phyloP scores from a whole-genome alignment of 2,888 invertebrate species.

The Coremacera marginata region DNA sequence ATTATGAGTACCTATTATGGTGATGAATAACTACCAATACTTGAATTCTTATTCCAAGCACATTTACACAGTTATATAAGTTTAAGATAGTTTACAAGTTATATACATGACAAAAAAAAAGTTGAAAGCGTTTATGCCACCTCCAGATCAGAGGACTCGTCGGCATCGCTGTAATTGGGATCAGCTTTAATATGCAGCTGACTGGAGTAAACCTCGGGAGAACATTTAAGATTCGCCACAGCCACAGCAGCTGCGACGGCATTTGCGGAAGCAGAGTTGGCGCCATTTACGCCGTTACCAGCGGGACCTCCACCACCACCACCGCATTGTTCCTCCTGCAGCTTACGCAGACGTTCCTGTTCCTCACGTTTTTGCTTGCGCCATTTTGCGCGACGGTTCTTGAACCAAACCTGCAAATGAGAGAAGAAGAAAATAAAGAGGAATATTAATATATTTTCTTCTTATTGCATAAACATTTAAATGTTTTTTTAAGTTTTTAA shows the following conservation, averaged over 20 bases:
- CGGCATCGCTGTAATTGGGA: slow-evolving; percentile 73
- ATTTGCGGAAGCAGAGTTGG: slow-evolving; percentile 30
- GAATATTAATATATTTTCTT: slow-evolving; percentile 16
- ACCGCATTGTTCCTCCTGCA: slow-evolving; percentile 80
- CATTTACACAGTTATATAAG: slow-evolving; percentile 44
- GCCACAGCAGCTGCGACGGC: slow-evolving; percentile 42
- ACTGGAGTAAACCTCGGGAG: slow-evolving; percentile 61
- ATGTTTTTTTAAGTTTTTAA: slow-evolving; percentile 40
- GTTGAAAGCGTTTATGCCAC: slow-evolving; percentile 74
- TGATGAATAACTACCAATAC: slow-evolving; percentile 23
- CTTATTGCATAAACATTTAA: background rate
- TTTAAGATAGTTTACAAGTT: slow-evolving; percentile 15
- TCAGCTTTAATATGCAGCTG: slow-evolving; percentile 66
- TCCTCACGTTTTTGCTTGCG: slow-evolving; percentile 93
- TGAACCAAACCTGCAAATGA: slow-evolving; percentile 91
- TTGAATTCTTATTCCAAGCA: background rate
- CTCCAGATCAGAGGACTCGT: slow-evolving; percentile 85
- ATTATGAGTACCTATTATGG: background rate
- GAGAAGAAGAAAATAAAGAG: slow-evolving; percentile 29
- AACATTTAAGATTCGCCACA: slow-evolving; percentile 61
- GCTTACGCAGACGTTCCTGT: slow-evolving; percentile 83
- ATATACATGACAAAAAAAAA: slow-evolving; percentile 10
- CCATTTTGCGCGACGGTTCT: slow-evolving; percentile 96
- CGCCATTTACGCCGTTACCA: slow-evolving; percentile 81
- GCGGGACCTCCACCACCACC: slow-evolving; percentile 63